Conservation (phyloP, 2,888 invertebrate species). For the Lepidochitona cinerea region DNA sequence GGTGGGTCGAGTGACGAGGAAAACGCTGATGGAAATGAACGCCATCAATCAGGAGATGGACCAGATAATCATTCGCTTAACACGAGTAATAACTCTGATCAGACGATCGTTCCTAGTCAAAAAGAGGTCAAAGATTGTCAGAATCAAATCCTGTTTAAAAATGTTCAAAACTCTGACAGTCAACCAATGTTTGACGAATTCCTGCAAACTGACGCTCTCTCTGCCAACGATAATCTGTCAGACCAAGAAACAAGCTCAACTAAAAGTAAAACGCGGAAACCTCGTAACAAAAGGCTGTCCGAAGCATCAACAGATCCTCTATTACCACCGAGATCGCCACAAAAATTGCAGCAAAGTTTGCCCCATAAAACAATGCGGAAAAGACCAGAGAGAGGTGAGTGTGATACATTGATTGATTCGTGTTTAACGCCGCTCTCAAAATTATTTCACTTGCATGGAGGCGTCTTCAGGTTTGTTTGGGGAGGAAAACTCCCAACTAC, state of each 20-base stretch:
- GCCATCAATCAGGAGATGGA: conserved; percentile 21
- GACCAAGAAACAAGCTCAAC: background rate
- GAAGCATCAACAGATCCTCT: background rate
- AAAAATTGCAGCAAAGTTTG: too few relatives aligned
- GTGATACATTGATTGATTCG: too few relatives aligned
- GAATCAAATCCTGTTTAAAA: background rate
- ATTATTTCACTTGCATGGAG: too few relatives aligned
- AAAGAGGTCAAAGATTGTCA: background rate
- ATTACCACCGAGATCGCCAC: background rate
- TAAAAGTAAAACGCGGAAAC: background rate
- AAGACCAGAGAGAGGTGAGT: too few relatives aligned
- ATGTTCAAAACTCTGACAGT: background rate
- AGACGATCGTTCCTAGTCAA: background rate
- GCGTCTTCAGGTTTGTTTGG: too few relatives aligned
- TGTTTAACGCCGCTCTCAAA: too few relatives aligned
- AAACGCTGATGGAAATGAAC: conserved; percentile 34
- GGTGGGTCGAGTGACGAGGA: conserved; percentile 75
- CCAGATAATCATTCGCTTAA: background rate
- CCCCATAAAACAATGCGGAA: too few relatives aligned
- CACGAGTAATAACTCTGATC: background rate
- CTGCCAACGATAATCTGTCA: background rate
- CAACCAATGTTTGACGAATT: background rate
- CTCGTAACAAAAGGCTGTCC: background rate
- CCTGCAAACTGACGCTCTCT: background rate
- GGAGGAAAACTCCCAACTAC: too few relatives aligned